phyloP scores from a whole-genome alignment of 2,888 invertebrate species.

The Chloromyia formosa region DNA sequence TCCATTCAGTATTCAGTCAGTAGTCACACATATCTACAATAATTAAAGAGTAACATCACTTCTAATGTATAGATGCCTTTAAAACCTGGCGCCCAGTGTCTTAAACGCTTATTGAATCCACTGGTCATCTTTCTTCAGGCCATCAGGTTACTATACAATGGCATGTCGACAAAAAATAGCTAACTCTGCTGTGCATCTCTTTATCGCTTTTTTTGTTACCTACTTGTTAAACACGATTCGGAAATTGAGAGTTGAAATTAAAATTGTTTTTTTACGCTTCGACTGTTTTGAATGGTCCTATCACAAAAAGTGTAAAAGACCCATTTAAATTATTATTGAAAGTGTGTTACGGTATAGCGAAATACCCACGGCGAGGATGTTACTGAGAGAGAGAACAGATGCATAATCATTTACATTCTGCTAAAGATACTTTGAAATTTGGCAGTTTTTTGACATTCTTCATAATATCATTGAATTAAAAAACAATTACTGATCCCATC shows the following conservation, averaged over 20 bases:
- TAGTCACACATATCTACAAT: background rate
- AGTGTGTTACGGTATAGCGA: no score
- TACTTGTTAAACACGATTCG: conserved; percentile 38
- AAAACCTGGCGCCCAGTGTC: background rate
- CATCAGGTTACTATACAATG: background rate
- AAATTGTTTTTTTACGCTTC: conserved; percentile 3
- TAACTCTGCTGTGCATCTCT: background rate
- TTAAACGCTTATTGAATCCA: background rate
- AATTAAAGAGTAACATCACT: no score
- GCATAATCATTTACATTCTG: no score
- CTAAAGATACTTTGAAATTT: no score
- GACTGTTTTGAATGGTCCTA: no score
- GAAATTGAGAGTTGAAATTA: conserved; percentile 33
- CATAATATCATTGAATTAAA: no score
- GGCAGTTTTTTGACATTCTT: no score
- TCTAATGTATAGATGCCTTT: background rate
- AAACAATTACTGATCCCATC: no score
- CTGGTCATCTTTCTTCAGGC: background rate
- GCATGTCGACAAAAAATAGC: background rate
- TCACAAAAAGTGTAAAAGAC: no score
- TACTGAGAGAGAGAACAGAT: no score
- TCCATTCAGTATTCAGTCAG: background rate
- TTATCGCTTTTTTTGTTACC: conserved; percentile 14
- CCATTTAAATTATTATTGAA: no score
- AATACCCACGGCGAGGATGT: no score